Percentiles rank a stretch among this genome's conserved stretches.
Conservation (phyloP, 1,140 invertebrate species). For the Dendrolimus punctatus region DNA sequence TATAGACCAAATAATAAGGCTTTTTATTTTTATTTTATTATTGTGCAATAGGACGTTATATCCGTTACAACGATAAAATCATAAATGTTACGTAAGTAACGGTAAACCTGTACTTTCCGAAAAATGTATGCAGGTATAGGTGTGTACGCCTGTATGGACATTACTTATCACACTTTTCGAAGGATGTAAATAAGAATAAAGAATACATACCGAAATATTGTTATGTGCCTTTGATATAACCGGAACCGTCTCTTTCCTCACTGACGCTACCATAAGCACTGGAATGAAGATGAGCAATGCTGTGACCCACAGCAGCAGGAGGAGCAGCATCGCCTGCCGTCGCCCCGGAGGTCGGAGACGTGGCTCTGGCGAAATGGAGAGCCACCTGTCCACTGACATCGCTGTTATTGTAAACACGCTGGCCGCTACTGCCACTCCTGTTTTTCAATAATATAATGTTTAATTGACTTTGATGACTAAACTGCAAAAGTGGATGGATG, state of each 20-base stretch:
- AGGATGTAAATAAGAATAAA: not conserved
- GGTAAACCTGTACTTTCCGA: no score
- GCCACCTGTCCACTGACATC: conserved; percentile 83
- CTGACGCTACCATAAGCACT: conserved; percentile 70
- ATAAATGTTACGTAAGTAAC: no score
- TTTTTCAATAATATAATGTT: conserved; percentile 1
- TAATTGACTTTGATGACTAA: no score
- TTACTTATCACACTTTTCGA: no score
- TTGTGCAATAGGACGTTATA: no score
- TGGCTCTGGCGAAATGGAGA: conserved; percentile 83
- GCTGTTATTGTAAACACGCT: conserved; percentile 85
- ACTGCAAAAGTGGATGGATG: no score
- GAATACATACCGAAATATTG: conserved; percentile 49
- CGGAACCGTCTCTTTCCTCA: conserved; percentile 56
- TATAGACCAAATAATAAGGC: no score
- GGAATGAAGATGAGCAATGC: conserved; percentile 79
- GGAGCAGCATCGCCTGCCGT: conserved; percentile 74
- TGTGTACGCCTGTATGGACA: no score
- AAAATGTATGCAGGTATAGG: no score
- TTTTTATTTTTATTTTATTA: no score
- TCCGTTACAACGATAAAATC: no score
- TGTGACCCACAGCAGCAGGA: conserved; percentile 77
- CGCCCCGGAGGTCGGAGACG: conserved; percentile 74
- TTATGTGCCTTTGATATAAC: conserved; percentile 40
- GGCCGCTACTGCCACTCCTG: conserved; percentile 83